A percentile compares a stretch with the other conserved stretches of the same genome.
phyloP scores from a whole-genome alignment of 2,888 invertebrate species.

The Allolobophora icterica region DNA sequence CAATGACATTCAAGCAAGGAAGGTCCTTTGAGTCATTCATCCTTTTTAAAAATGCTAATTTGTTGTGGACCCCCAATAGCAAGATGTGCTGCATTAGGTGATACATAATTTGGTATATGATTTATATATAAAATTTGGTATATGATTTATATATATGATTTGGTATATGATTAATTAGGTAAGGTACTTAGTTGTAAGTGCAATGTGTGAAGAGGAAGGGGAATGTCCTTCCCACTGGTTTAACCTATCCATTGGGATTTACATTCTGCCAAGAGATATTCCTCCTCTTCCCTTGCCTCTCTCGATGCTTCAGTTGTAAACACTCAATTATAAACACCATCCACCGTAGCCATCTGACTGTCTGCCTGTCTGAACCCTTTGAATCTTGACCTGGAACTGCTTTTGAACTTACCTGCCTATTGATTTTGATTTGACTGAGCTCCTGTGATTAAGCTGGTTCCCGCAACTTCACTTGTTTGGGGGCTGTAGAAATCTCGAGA shows the following conservation, averaged over 20 bases:
- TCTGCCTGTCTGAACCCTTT: no score
- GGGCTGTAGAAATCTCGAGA: no score
- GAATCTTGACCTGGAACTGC: no score
- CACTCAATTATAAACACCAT: no score
- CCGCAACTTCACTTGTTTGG: no score
- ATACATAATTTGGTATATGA: neutral
- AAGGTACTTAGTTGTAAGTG: neutral
- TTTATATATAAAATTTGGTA: neutral
- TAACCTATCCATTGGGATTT: neutral
- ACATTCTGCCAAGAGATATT: no score
- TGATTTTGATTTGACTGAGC: no score
- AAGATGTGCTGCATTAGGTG: neutral
- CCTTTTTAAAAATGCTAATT: neutral
- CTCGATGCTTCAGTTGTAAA: no score
- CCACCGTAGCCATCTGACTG: no score
- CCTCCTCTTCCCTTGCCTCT: no score
- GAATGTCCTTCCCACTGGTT: neutral
- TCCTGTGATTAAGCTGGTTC: no score
- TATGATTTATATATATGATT: neutral
- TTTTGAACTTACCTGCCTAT: no score
- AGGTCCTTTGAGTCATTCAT: neutral
- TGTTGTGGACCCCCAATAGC: neutral
- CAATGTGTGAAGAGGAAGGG: neutral
- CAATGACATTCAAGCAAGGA: neutral
- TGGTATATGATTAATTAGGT: neutral